Base-by-base conservation (phyloP, 2,113 vertebrate genomes). In the Plestiodon gilberti region DNA sequence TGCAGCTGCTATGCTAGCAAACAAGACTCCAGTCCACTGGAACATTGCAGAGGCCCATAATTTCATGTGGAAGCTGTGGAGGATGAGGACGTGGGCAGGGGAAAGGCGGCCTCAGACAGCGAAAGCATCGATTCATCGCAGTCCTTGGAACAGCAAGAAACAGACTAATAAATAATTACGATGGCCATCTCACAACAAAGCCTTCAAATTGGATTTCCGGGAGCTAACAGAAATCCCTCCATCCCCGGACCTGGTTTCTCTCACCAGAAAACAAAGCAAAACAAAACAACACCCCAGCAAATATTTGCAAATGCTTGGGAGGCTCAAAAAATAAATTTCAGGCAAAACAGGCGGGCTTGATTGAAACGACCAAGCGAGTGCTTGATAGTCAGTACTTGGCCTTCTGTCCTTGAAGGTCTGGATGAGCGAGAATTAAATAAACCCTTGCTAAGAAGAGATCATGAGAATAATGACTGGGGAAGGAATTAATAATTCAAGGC, bases 1-100 rank as follows among this genome's bases (percentile, higher is more conserved):
- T 90, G 93, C 87, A 91, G 93, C 93, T 83, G 85, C 88, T 89
- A 91, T 91, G 88, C 90, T 87, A 81, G 95, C 89, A 85, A 83
- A 87, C 23, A 79, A 92, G 80, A 38, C 69, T 87, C 92, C 91
- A 82, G 89, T 92, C 88, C 91, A 38, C 38, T 35, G 35, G 80
- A 73, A 43, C 76, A 30, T 88, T 84, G 89, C 82, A 40, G 40
- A 91, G 57, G 70, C 80, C 59, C 87, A 2, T 67, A 85, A 75
- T 82, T 92, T 83, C 22, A 87, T 85, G 64, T 30, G 71, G 82
- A 83, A 83, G 73, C 88, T 90, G 76, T 61, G 25, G 57, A 90
- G 92, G 81, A 90, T 85, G 69, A n/a, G n/a, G n/a, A n/a, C n/a
- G n/a, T n/a, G 67, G n/a, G 43, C 17, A 81, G 62, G 30, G 13